Conservation (phyloP, 2,888 invertebrate species). For the Hypomecis atomaria region DNA sequence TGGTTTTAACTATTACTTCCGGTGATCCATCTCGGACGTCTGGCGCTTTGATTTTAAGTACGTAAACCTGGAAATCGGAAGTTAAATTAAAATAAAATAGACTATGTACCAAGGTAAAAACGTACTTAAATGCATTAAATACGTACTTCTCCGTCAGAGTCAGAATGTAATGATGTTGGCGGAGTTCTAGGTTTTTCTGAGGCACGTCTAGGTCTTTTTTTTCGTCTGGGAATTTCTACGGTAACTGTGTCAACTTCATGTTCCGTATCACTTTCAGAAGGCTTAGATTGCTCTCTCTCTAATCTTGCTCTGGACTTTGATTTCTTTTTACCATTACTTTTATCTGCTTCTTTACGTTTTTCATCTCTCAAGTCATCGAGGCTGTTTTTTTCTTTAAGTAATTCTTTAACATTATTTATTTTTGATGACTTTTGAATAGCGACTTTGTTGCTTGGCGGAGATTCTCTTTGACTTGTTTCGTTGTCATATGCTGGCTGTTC, state of each 20-base stretch:
- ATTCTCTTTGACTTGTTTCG: conserved; percentile 45
- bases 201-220: conserved; percentile 72
- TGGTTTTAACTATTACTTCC: conserved; percentile 92
- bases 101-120: neutral
- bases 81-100: neutral
- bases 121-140: neutral
- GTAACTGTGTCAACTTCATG: conserved; percentile 79
- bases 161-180: conserved; percentile 74
- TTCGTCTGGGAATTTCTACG: conserved; percentile 78
- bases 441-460: conserved; percentile 58
- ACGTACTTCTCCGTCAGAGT: conserved; percentile 77
- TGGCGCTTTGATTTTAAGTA: conserved; percentile 74
- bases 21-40: conserved; percentile 73
- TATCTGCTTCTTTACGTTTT: conserved; percentile 70
- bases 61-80: conserved; percentile 64
- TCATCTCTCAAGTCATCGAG: conserved; percentile 67
- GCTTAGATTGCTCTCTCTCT: conserved; percentile 80
- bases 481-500: conserved; percentile 43
- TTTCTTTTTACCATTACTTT: conserved; percentile 77
- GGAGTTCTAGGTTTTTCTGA: conserved; percentile 79
- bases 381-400: conserved; percentile 49
- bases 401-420: conserved; percentile 49
- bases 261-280: conserved; percentile 79
- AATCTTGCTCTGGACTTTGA: conserved; percentile 75
- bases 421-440: conserved; percentile 53